A percentile compares a stretch with the other conserved stretches of the same genome.
These are phyloP conservation scores for Rhynchomys soricoides DNA, from an alignment of 2,113 vertebrate species.

Conservation along the genomic window DNA sequence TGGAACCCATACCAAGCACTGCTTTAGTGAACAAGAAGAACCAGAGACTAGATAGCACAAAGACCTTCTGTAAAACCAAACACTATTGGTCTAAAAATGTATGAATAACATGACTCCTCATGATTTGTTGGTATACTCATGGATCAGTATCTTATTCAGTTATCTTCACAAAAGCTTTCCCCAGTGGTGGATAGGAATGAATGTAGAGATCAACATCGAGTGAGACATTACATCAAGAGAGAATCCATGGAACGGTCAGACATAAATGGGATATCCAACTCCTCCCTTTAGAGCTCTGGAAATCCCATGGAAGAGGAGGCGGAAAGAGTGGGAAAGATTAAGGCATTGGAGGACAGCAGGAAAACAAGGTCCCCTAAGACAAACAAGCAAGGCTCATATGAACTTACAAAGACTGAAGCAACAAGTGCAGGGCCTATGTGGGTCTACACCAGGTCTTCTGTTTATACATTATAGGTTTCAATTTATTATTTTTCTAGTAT, in stretches of 20 bases:
- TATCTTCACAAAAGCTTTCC: neutral
- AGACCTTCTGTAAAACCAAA: neutral
- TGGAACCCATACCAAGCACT: neutral
- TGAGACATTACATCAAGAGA: neutral
- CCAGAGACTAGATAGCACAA: neutral
- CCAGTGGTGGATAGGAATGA: neutral
- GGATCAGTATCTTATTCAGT: neutral
- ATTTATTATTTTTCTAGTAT: neutral
- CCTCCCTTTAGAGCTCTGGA: neutral
- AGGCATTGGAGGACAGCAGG: neutral
- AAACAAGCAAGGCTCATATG: neutral
- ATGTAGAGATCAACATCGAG: neutral
- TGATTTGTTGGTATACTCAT: neutral
- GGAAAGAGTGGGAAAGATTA: neutral
- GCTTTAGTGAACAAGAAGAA: neutral
- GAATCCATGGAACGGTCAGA: neutral
- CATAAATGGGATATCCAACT: neutral
- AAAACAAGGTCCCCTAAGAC: neutral
- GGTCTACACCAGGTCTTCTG: neutral
- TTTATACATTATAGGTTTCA: neutral
- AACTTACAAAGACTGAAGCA: no score
- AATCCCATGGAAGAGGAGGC: neutral
- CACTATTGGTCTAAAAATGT: neutral
- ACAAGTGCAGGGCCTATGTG: neutral
- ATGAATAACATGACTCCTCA: neutral